These are phyloP conservation scores for Noctua fimbriata DNA, from an alignment of 2,888 invertebrate genomes.

Conservation along the genomic window DNA sequence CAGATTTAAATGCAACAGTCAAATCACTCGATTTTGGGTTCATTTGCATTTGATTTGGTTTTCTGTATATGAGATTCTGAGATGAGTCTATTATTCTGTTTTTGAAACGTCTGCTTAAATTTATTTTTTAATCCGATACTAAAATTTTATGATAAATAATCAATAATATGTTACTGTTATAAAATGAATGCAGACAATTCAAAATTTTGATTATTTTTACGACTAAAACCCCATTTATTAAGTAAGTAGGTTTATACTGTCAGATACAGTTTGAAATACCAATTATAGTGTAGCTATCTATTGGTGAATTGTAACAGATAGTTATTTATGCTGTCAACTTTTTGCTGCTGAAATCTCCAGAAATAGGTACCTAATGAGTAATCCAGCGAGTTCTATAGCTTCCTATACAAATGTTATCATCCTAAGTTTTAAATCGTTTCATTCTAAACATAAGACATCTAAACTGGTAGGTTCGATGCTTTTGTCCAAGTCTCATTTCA, in stretches of 20 bases:
- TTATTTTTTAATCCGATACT: neutral
- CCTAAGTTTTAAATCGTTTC: neutral
- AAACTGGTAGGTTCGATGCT: neutral
- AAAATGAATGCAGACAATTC: neutral
- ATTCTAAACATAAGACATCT: neutral
- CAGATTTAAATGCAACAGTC: neutral
- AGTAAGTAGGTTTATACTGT: neutral
- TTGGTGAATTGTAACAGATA: neutral
- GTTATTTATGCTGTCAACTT: neutral
- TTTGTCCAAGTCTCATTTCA: neutral
- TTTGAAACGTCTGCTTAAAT: slow-evolving; percentile 2
- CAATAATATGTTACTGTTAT: neutral
- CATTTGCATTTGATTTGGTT: too few species aligned
- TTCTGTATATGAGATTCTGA: too few species aligned
- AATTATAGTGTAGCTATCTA: neutral
- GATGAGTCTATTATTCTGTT: too few species aligned
- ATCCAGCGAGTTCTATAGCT: neutral
- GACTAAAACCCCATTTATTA: neutral
- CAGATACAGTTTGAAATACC: neutral
- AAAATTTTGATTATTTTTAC: neutral
- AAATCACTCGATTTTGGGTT: neutral
- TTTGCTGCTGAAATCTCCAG: neutral
- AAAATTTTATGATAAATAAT: neutral
- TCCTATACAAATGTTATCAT: neutral
- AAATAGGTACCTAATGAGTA: neutral